These are phyloP conservation scores for Tinea trinotella DNA, from an alignment of 2,888 invertebrate genomes.

Conservation along the genomic window DNA sequence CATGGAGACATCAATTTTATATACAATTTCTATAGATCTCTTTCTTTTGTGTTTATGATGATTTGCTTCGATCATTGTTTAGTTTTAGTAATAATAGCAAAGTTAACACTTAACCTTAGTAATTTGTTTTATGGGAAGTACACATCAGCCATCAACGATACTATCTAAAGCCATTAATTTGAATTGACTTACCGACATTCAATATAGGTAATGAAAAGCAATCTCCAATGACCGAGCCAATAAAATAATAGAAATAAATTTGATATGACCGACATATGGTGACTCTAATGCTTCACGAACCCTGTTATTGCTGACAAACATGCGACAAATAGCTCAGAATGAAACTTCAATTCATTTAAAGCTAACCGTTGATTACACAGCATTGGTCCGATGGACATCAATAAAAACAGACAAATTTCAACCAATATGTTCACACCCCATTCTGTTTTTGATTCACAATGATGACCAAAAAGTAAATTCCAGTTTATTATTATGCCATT, in stretches of 20 bases:
- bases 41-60: background rate
- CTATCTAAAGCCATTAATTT: conserved; percentile 66
- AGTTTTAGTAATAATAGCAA: background rate
- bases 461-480: conserved; percentile 72
- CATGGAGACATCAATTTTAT: background rate
- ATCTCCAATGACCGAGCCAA: conserved; percentile 63
- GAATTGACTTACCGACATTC: conserved; percentile 66
- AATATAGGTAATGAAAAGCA: conserved; percentile 69
- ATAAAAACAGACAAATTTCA: conserved; percentile 60
- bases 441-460: conserved; percentile 61
- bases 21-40: background rate
- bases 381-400: conserved; percentile 62
- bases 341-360: conserved; percentile 57
- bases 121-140: background rate
- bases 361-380: conserved; percentile 66
- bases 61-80: background rate
- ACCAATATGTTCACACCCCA: conserved; percentile 70
- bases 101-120: background rate
- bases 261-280: conserved; percentile 72
- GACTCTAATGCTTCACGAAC: conserved; percentile 62
- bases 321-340: conserved; percentile 65
- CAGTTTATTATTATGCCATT: conserved; percentile 73
- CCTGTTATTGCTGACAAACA: conserved; percentile 72
- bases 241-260: conserved; percentile 73
- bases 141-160: conserved; percentile 20